phyloP scores from a whole-genome alignment of 2,113 vertebrate genomes.

The Tinamus guttatus region DNA sequence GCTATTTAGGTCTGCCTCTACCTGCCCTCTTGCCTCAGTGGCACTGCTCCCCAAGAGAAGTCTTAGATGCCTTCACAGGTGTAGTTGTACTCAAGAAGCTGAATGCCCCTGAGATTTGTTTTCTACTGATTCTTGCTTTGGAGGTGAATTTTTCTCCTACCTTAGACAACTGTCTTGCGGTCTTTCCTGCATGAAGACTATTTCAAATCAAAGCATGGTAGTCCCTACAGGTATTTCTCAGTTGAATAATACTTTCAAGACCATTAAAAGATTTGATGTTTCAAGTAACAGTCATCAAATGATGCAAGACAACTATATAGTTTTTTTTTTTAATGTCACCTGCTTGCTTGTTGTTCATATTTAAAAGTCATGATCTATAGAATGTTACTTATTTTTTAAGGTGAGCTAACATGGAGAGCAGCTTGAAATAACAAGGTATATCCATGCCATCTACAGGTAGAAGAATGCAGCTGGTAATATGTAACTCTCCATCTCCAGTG shows the following conservation, averaged over 20 bases:
- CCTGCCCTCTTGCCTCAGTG: neutral
- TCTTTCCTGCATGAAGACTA: neutral
- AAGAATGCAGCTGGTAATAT: neutral
- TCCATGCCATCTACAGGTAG: slow-evolving; percentile 63
- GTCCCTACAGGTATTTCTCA: neutral
- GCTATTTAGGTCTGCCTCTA: neutral
- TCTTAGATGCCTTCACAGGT: neutral
- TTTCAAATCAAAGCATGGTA: neutral
- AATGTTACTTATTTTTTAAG: neutral
- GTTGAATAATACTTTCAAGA: neutral
- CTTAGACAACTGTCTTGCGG: neutral
- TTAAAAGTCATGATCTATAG: neutral
- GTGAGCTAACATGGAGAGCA: neutral
- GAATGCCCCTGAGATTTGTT: neutral
- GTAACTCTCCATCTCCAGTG: neutral
- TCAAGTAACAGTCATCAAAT: no score
- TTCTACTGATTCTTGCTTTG: neutral
- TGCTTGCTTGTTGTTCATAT: neutral
- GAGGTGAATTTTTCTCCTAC: neutral
- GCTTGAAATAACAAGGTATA: slow-evolving; percentile 17
- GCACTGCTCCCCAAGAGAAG: neutral
- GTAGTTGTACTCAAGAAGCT: neutral
- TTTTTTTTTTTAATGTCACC: neutral
- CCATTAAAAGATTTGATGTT: neutral
- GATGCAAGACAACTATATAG: no score